Percentiles rank a stretch among this genome's conserved stretches.
Conservation (phyloP, 2,888 invertebrate species). For the Drosophila pullipes region DNA sequence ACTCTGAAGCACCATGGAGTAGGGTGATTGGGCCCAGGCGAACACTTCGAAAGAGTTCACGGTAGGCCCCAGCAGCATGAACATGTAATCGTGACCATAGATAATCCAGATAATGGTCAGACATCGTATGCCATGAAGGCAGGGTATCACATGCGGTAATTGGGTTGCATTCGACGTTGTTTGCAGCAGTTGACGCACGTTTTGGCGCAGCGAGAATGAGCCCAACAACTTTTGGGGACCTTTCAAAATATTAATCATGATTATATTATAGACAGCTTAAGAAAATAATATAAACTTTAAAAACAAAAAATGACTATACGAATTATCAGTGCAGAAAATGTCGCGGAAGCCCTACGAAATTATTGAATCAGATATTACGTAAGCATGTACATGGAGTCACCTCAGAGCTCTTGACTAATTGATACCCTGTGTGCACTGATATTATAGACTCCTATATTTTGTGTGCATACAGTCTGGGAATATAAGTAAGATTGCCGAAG, state of each 20-base stretch:
- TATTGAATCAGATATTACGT: background rate
- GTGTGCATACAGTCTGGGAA: background rate
- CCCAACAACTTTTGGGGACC: slow-evolving; percentile 37
- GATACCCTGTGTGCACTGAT: background rate
- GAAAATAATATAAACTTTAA: background rate
- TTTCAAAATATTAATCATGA: background rate
- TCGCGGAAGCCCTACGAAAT: background rate
- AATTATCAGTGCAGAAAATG: background rate
- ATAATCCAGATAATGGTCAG: slow-evolving; percentile 85
- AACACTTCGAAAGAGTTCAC: slow-evolving; percentile 41
- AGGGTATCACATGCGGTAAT: slow-evolving; percentile 68
- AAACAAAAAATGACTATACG: too few relatives aligned
- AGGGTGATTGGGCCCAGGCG: slow-evolving; percentile 58
- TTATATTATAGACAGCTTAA: background rate
- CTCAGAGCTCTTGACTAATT: background rate
- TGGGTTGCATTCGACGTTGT: background rate
- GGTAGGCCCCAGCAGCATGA: slow-evolving; percentile 48
- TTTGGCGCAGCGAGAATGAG: slow-evolving; percentile 71
- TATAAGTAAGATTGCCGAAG: background rate
- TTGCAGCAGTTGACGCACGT: slow-evolving; percentile 39
- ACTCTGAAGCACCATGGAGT: slow-evolving; percentile 72
- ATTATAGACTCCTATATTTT: background rate
- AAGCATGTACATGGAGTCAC: background rate
- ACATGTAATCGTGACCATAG: slow-evolving; percentile 76
- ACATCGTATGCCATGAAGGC: slow-evolving; percentile 84